Evolutionary conservation across 2,888 invertebrate genomes (phyloP).

Genomic region (Ectropis crepuscularia): DNA sequence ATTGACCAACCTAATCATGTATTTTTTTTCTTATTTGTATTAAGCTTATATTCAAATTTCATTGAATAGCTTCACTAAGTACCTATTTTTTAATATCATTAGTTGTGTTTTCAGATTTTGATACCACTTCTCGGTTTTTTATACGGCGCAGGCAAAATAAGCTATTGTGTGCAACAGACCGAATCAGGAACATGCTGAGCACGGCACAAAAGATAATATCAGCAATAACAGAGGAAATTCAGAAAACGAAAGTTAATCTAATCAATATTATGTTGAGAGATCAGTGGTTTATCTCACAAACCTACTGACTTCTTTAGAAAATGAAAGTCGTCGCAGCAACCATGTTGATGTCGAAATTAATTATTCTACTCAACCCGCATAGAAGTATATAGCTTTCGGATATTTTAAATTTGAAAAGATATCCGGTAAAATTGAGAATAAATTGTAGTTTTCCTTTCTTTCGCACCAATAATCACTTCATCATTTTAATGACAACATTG

Average conservation of each 20-base stretch:
- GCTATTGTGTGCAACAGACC: conserved; percentile 39
- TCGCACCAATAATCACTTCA: conserved; percentile 25
- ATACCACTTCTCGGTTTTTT: conserved; percentile 9
- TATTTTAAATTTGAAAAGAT: conserved; percentile 17
- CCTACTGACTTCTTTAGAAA: conserved; percentile 43
- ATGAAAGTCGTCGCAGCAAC: conserved; percentile 42
- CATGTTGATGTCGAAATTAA: conserved; percentile 19
- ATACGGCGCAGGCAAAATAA: conserved; percentile 15
- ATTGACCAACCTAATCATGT: too few species aligned
- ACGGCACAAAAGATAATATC: conserved; percentile 31
- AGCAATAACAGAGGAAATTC: conserved; percentile 23
- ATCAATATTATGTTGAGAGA: conserved; percentile 44
- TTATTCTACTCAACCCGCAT: conserved; percentile 17
- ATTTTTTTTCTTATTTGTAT: too few species aligned
- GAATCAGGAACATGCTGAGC: conserved; percentile 36
- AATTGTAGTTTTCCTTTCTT: conserved; percentile 17
- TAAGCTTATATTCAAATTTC: too few species aligned
- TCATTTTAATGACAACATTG: conserved; percentile 32
- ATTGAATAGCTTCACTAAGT: too few species aligned
- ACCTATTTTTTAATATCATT: not conserved
- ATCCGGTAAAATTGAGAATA: conserved; percentile 19
- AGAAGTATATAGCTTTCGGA: conserved; percentile 22
- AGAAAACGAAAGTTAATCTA: conserved; percentile 48
- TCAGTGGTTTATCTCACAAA: conserved; percentile 41
- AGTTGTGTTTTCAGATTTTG: conserved; percentile 2